Evolutionary conservation across 2,888 invertebrate species (phyloP), one percentile per base, ranked within the genome.

Genomic region (Ichneumon xanthorius): DNA sequence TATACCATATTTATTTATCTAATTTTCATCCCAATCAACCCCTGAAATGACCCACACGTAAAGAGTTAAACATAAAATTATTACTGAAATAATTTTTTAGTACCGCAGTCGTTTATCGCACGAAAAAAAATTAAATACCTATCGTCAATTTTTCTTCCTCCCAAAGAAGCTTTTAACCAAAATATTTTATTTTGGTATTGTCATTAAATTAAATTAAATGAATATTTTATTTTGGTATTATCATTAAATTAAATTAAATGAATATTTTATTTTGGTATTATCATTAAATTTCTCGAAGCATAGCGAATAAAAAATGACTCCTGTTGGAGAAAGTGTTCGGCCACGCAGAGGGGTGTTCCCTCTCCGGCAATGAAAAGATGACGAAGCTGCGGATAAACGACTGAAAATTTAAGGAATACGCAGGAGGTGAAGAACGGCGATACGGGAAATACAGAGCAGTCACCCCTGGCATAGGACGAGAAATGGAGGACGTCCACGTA

Each of bases 401-500:
- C 22, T 33, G 16, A 40, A 48, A 72, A 22, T 73, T 55, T 7
- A 22, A 58, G 3, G 26, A 30, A 45, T 63, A 75, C n/a, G 19
- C 45, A 33, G 1, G 58, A 50, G 65, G 26, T 4, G 19, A 30
- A 33, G 7, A 50, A 65, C 53, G 76, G 53, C 37, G n/a, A 76
- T 50, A 65, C 50, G 16, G 33, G 14, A 58, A 37, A 26, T 48
- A 48, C 58, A 45, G 72, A 30, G 11, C 11, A n/a, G 30, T 26
- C 40, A 40, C 30, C 73, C 40, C n/a, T 33, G 11, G 33, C 55
- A 26, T 26, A n/a, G 45, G 26, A 33, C 55, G 55, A 45, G 26
- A 73, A 65, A 67, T 22, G 61, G 37, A 53, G 11, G 37, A 33
- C 63, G 33, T 67, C 26, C 26, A 40, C 50, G 63, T n/a, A 30